These are phyloP conservation scores for Drosophila jambulina DNA, from an alignment of 1,140 invertebrate species.

Conservation along the genomic window DNA sequence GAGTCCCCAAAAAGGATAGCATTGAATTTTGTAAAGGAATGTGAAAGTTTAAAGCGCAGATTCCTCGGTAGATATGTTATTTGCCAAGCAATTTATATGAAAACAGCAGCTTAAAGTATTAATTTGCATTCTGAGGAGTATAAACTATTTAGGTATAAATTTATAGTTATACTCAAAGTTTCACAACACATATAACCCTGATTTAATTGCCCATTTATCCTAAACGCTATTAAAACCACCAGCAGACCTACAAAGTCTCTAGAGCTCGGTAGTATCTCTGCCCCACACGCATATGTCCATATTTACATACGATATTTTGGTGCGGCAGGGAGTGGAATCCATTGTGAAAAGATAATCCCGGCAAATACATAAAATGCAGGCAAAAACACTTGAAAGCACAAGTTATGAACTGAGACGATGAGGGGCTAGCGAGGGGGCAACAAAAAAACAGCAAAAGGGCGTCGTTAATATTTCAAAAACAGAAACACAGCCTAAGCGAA, in stretches of 20 bases:
- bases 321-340: background rate
- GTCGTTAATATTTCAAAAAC: slow-evolving; percentile 83
- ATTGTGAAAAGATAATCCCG: slow-evolving; percentile 36
- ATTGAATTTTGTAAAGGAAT: slow-evolving; percentile 14
- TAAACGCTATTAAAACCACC: background rate
- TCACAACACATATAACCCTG: background rate
- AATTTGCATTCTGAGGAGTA: background rate
- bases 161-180: background rate
- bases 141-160: background rate
- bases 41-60: background rate
- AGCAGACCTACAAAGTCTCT: background rate
- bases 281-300: slow-evolving; percentile 8
- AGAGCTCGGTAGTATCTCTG: background rate
- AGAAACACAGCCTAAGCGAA: slow-evolving; percentile 61
- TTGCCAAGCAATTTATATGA: background rate
- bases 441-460: slow-evolving; percentile 76
- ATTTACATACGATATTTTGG: slow-evolving; percentile 27
- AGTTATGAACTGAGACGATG: slow-evolving; percentile 64
- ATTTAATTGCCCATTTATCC: background rate
- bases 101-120: background rate
- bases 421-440: background rate
- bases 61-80: background rate
- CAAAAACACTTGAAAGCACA: slow-evolving; percentile 69
- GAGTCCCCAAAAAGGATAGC: slow-evolving; percentile 39
- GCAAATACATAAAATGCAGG: slow-evolving; percentile 73